Conservation (phyloP, 2,797 vertebrate species). For the Merluccius polli region DNA sequence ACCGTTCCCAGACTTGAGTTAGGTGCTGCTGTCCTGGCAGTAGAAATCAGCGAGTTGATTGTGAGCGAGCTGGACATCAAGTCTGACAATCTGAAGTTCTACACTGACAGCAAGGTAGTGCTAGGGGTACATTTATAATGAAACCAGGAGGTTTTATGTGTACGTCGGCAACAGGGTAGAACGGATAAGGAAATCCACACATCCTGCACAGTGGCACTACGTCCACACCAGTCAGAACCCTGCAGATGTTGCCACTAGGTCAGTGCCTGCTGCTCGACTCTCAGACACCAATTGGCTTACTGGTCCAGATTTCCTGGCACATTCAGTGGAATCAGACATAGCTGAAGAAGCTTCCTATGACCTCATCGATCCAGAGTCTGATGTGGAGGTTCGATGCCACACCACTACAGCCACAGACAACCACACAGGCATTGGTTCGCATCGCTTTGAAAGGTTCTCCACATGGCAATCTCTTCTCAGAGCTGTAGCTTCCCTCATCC, state of each 20-base stretch:
- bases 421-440: not conserved
- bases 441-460: slow-evolving; percentile 7
- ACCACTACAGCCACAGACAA: not conserved
- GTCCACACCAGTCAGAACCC: not conserved
- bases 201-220: not conserved
- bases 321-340: not conserved
- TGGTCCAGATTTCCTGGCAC: not conserved
- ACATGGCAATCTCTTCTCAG: not conserved
- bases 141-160: not conserved
- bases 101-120: no score
- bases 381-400: slow-evolving; percentile 2
- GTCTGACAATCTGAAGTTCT: no score
- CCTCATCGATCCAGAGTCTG: slow-evolving; percentile 3
- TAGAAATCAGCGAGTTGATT: no score
- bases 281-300: not conserved
- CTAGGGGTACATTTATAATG: not conserved
- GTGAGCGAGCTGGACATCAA: no score
- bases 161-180: no score
- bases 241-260: not conserved
- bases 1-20: no score
- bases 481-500: not conserved
- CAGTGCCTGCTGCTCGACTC: slow-evolving; percentile 3
- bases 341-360: not conserved
- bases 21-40: no score
- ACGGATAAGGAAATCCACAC: not conserved